Evolutionary conservation across 2,113 vertebrate species (phyloP), one percentile per base, ranked within the genome.

Genomic region (Crotophaga sulcirostris): DNA sequence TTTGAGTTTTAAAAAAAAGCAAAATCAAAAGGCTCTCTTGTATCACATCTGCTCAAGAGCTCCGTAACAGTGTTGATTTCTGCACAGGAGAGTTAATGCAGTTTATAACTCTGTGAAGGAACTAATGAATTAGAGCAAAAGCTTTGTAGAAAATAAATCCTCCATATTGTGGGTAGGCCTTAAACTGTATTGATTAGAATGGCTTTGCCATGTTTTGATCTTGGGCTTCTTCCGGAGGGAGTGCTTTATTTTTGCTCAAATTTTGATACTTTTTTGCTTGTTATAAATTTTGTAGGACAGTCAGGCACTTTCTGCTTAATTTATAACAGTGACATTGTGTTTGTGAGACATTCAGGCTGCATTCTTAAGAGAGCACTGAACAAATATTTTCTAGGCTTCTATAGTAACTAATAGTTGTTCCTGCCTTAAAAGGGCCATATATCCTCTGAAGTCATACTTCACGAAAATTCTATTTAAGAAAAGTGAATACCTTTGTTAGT

Each of bases 11-110:
- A 95, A 97, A 96, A 96, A 93, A 84, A 91, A 93, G 94, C 47
- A 91, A 96, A 91, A 94, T 96, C 96, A 98, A 98, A 98, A 98
- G 97, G 90, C 81, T 97, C 87, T 97, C 97, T 98, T 97, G 96
- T 95, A 98, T 73, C 98, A 98, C 98, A 98, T 98, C 98, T 98
- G 98, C 93, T 98, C 94, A 52, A 96, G 94, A 98, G 94, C 92
- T 91, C 81, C 29, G 18, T 81, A 96, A 94, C 90, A 89, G 80
- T 82, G 81, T 81, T 96, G 86, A 96, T 97, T 97, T 93, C 94
- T 97, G 92, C 95, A 81, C 31, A 85, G 76, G 87, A 97, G 93
- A 74, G 29, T 67, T 93, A 95, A 79, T 91, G 75, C 34, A 26
- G 88, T 96, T 97, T 96, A 94, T 96, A 98, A 96, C 70, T 96